These are phyloP conservation scores for Hormaphis cornu DNA, from an alignment of 1,140 invertebrate species.

Conservation along the genomic window DNA sequence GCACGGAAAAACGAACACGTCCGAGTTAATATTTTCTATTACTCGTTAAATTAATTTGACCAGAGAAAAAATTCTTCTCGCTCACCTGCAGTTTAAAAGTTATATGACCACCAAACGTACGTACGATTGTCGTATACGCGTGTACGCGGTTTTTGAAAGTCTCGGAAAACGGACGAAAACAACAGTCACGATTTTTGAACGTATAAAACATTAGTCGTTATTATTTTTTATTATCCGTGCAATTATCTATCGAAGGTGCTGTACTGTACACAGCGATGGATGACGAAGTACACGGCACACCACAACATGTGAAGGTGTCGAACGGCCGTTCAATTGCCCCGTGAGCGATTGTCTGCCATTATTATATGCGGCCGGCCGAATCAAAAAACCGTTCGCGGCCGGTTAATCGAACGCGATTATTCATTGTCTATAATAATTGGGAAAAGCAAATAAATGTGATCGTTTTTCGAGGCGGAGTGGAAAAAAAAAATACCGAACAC, in stretches of 20 bases:
- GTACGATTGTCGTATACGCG: too few relatives aligned
- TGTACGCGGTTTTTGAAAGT: background rate
- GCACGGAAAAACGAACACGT: too few relatives aligned
- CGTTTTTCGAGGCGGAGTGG: slow-evolving; percentile 1
- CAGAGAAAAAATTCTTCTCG: too few relatives aligned
- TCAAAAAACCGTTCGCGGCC: slow-evolving; percentile 21
- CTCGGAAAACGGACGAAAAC: background rate
- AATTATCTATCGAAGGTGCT: slow-evolving; percentile 3
- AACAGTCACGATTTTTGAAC: slow-evolving; percentile 26
- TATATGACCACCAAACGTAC: too few relatives aligned
- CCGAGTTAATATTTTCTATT: too few relatives aligned
- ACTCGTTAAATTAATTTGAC: too few relatives aligned
- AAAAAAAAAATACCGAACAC: background rate
- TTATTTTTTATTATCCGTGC: slow-evolving; percentile 10
- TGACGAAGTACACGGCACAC: too few relatives aligned
- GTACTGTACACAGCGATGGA: background rate
- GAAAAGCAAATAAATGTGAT: slow-evolving; percentile 32
- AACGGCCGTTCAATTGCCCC: background rate
- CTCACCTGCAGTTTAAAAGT: too few relatives aligned
- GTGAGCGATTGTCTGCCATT: slow-evolving; percentile 27
- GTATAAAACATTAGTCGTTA: slow-evolving; percentile 16
- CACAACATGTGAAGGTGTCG: slow-evolving; percentile 26
- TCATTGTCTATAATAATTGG: slow-evolving; percentile 33
- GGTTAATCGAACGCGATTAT: slow-evolving; percentile 25
- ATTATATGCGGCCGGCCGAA: slow-evolving; percentile 18